Percentiles rank a stretch among this genome's conserved stretches.
Conservation (phyloP, 2,797 vertebrate species). For the Brachyrhaphis roseni region DNA sequence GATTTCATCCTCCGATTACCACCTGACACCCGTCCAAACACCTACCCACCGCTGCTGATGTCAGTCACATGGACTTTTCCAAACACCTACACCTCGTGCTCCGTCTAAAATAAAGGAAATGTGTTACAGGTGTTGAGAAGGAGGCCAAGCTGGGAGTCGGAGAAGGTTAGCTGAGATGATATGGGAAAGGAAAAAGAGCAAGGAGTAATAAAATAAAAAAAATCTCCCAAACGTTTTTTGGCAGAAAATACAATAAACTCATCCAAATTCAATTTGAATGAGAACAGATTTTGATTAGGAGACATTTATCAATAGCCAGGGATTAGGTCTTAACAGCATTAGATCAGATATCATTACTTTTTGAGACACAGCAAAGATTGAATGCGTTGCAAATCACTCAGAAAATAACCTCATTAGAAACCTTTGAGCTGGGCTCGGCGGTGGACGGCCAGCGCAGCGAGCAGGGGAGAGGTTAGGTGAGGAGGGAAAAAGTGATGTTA, state of each 20-base stretch:
- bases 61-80: constrained; percentile 71
- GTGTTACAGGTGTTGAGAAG: constrained; percentile 76
- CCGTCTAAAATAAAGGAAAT: constrained; percentile 70
- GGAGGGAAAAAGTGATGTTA: constrained; percentile 77
- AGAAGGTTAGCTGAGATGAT: constrained; percentile 38
- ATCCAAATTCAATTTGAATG: not conserved
- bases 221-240: not conserved
- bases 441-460: constrained; percentile 51
- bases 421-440: constrained; percentile 30
- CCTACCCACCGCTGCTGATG: constrained; percentile 72
- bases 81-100: constrained; percentile 76
- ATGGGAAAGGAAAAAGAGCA: constrained; percentile 41
- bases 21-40: constrained; percentile 72
- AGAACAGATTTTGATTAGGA: constrained; percentile 3
- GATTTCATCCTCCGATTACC: constrained; percentile 72
- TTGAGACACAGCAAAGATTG: constrained; percentile 19
- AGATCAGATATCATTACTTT: constrained; percentile 23
- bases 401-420: constrained; percentile 34
- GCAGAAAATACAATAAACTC: not conserved
- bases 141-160: constrained; percentile 29
- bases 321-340: not conserved
- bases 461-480: constrained; percentile 65
- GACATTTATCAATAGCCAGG: not conserved
- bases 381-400: constrained; percentile 32
- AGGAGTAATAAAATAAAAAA: not conserved